phyloP scores from a whole-genome alignment of 1,140 invertebrate genomes.

The Pectinophora gossypiella region DNA sequence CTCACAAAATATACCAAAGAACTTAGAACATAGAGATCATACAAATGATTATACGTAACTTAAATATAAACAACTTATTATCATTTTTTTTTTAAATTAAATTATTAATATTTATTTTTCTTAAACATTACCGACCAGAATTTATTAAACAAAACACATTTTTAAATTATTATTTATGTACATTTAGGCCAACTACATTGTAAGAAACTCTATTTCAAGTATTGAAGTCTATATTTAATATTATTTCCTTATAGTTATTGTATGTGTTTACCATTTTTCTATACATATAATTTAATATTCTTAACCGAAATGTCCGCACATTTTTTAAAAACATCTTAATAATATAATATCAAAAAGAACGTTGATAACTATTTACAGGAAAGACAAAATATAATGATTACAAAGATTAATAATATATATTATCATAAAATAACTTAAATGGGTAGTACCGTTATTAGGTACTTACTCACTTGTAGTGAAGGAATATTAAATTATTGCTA shows the following conservation, averaged over 20 bases:
- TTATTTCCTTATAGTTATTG: slow-evolving; percentile 7
- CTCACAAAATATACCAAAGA: not conserved
- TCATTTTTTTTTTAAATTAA: not conserved
- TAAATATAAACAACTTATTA: not conserved
- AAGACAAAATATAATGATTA: no score
- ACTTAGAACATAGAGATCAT: not conserved
- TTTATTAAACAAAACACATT: not conserved
- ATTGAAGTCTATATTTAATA: slow-evolving; percentile 9
- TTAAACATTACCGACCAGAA: not conserved
- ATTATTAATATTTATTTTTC: not conserved
- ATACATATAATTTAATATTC: not conserved
- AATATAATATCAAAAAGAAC: no score
- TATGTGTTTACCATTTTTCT: not conserved
- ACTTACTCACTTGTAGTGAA: no score
- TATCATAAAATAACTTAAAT: no score
- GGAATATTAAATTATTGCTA: no score
- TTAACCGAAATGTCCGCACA: no score
- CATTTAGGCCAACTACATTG: slow-evolving; percentile 14
- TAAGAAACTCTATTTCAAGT: slow-evolving; percentile 11
- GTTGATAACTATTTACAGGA: no score
- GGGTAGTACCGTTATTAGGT: no score
- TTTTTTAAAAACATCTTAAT: no score
- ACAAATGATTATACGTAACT: not conserved
- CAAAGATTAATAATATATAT: no score
- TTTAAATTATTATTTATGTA: slow-evolving; percentile 9